phyloP scores from a whole-genome alignment of 1,140 invertebrate genomes.

The Zaprionus nigranus region DNA sequence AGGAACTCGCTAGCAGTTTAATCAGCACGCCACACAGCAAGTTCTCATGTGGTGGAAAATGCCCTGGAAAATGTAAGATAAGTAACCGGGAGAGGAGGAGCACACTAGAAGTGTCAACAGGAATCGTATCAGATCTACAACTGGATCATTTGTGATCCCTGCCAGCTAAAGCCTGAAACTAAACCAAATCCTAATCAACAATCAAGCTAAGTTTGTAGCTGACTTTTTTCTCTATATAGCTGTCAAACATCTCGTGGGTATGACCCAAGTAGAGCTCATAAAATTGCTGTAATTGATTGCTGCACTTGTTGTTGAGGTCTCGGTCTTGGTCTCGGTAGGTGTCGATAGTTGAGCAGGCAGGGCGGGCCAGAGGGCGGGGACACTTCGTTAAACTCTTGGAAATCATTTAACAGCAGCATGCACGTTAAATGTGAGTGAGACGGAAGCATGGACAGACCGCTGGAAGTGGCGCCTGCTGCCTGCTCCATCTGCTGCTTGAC shows the following conservation, averaged over 20 bases:
- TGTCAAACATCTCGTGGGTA: background rate
- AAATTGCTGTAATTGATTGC: constrained; percentile 39
- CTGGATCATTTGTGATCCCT: background rate
- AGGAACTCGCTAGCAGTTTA: constrained; percentile 4
- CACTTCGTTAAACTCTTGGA: constrained; percentile 81
- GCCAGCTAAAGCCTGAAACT: no score
- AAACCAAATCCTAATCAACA: no score
- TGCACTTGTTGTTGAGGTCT: constrained; percentile 64
- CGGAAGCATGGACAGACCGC: background rate
- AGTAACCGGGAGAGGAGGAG: background rate
- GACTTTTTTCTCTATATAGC: background rate
- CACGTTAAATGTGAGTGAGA: constrained; percentile 39
- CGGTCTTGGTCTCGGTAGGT: constrained; percentile 38
- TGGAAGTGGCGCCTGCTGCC: background rate
- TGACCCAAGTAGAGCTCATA: background rate
- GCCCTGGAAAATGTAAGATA: constrained; percentile 1
- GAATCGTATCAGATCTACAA: background rate
- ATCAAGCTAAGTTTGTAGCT: no score
- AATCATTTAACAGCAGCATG: constrained; percentile 76
- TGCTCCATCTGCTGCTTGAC: constrained; percentile 4
- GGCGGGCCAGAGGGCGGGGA: constrained; percentile 23
- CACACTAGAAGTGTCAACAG: background rate
- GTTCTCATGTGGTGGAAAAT: constrained; percentile 1
- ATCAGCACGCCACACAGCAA: background rate
- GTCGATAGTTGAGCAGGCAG: constrained; percentile 16